These are phyloP conservation scores for Brachypteracias leptosomus DNA, from an alignment of 2,113 vertebrate genomes.

Conservation along the genomic window DNA sequence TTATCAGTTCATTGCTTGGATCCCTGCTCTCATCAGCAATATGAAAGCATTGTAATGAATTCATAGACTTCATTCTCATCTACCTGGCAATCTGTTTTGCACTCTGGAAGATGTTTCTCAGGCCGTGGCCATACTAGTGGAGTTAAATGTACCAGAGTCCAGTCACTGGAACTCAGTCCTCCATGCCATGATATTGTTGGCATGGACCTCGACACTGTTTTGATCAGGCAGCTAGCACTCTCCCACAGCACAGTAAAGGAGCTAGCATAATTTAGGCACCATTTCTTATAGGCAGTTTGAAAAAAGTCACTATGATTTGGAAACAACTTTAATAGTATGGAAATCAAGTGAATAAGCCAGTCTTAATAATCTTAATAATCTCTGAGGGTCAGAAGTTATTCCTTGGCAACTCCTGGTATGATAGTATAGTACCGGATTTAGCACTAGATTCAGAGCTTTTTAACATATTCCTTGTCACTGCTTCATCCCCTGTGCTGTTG, in stretches of 20 bases:
- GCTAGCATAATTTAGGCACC: background rate
- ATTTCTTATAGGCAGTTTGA: background rate
- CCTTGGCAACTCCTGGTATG: background rate
- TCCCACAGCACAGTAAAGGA: background rate
- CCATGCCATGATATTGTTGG: background rate
- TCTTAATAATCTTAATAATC: background rate
- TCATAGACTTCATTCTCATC: background rate
- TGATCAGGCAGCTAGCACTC: rapidly evolving
- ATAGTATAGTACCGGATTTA: background rate
- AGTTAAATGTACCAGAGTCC: background rate
- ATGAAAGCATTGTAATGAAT: background rate
- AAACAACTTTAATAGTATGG: background rate
- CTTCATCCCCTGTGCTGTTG: background rate
- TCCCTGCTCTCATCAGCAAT: background rate
- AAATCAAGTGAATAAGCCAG: background rate
- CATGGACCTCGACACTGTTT: background rate
- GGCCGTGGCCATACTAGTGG: background rate
- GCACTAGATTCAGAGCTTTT: background rate
- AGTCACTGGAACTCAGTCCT: background rate
- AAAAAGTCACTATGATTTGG: background rate
- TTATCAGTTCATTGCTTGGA: background rate
- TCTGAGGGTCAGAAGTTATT: background rate
- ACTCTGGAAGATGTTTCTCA: background rate
- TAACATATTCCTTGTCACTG: background rate
- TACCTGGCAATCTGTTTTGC: background rate